Evolutionary conservation across 2,797 vertebrate genomes (phyloP), one percentile per base, ranked within the genome.

Genomic region (Rhinatrema bivittatum): DNA sequence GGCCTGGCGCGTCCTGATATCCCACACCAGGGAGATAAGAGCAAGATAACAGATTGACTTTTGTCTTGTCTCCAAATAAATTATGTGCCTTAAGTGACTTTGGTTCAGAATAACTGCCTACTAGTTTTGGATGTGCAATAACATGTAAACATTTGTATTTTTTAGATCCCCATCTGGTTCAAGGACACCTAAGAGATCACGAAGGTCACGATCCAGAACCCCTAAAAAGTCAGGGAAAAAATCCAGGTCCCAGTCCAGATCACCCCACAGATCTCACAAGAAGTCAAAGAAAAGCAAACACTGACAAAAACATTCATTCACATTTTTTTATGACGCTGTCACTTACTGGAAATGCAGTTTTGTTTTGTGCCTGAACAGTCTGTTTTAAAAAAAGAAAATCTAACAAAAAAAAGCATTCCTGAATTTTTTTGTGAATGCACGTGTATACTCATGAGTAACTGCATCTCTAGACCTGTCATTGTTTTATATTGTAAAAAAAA

Each of bases 211-310:
- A 24, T 98, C 96, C 53, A 87, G 82, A 71, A 91, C 94, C 9
- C 94, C 96, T 61, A 87, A 87, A 70, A 87, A 87, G 59, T 86
- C 85, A 72, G 80, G 81, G 28, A 99, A 97, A 76, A 99, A 99
- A 67, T 99, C 96, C 60, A 89, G 94, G 42, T 99, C 96, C 41
- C 91, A 90, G 63, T 98, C 96, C 32, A 86, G 91, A 49, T 99
- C 96, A 48, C 96, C 96, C 50, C 96, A 98, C 75, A 90, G 94
- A 68, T 98, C 95, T 69, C 96, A 99, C 83, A 99, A 99, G 85
- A 99, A 99, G 61, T 98, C 96, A 50, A 99, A 99, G 88, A 99
- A 98, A 80, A 98, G 90, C 79, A 99, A 99, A 91, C 96, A 98
- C 90, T 99, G 91, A 98, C 87, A 56, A 39, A 46, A 60, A n/a